Evolutionary conservation across 2,797 vertebrate genomes (phyloP).

Genomic region (Acestrorhynchus altus): DNA sequence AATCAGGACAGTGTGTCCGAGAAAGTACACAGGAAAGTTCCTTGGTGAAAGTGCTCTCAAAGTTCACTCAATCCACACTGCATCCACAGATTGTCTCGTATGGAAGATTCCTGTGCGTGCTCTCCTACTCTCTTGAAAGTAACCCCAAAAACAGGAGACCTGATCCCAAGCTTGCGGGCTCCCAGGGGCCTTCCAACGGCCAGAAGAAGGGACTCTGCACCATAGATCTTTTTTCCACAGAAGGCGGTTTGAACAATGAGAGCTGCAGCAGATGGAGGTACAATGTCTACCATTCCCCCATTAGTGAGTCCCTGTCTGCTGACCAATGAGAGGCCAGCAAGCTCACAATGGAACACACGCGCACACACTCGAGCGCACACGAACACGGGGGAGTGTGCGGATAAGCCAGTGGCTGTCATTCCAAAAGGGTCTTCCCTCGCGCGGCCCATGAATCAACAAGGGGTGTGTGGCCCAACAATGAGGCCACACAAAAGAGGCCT

Average conservation of each 20-base stretch:
- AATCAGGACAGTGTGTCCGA: constrained; percentile 4
- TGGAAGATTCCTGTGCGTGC: constrained; percentile 21
- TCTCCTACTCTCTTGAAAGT: constrained; percentile 15
- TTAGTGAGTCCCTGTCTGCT: constrained; percentile 63
- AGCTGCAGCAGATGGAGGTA: constrained; percentile 78
- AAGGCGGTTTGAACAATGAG: constrained; percentile 76
- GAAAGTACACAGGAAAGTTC: constrained; percentile 19
- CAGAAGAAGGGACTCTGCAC: constrained; percentile 36
- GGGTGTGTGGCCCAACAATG: constrained; percentile 73
- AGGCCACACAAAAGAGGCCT: constrained; percentile 73
- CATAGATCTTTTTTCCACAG: constrained; percentile 49
- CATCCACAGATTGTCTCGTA: constrained; percentile 33
- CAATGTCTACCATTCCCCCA: constrained; percentile 74
- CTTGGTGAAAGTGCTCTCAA: constrained; percentile 27
- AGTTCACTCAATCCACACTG: constrained; percentile 33
- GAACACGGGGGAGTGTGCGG: constrained; percentile 51
- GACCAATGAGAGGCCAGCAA: constrained; percentile 67
- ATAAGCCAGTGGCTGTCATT: constrained; percentile 53
- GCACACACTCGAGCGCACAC: constrained; percentile 53
- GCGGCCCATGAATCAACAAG: constrained; percentile 77
- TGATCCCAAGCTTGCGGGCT: constrained; percentile 33
- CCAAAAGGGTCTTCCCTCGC: constrained; percentile 74
- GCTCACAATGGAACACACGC: constrained; percentile 66
- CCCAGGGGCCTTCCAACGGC: constrained; percentile 32
- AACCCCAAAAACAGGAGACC: constrained; percentile 13